Conservation (phyloP, 1,140 invertebrate genomes). For the Drosophila ambigua region DNA sequence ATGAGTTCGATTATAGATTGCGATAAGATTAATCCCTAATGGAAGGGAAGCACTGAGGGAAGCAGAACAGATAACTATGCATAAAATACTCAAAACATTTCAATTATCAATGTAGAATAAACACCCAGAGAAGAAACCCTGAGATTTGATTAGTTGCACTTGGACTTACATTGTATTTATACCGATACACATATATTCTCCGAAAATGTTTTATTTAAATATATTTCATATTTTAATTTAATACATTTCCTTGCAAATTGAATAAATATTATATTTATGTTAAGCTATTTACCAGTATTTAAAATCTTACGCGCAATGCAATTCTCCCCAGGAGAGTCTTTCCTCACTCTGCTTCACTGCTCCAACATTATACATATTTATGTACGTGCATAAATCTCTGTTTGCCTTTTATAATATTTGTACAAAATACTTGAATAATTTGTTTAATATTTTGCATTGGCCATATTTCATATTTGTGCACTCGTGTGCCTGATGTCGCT, state of each 20-base stretch:
- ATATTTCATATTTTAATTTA: no score
- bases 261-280: neutral
- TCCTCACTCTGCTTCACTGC: neutral
- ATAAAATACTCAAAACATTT: no score
- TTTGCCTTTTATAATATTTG: neutral
- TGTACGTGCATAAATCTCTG: no score
- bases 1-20: constrained; percentile 7
- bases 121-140: no score
- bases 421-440: constrained; percentile 8
- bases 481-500: constrained; percentile 12
- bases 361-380: no score
- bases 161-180: no score
- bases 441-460: constrained; percentile 4
- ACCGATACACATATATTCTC: no score
- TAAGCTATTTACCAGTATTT: no score
- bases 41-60: neutral
- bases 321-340: no score
- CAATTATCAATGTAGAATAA: no score
- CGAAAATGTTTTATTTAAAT: no score
- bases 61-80: neutral
- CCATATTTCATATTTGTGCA: constrained; percentile 25
- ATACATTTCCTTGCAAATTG: neutral
- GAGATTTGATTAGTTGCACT: no score
- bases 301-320: neutral
- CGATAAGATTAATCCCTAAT: constrained; percentile 23